Percentiles rank a stretch among this genome's conserved stretches.
These are phyloP conservation scores for Rhodophaea formosa DNA, from an alignment of 2,888 invertebrate genomes.

Conservation along the genomic window DNA sequence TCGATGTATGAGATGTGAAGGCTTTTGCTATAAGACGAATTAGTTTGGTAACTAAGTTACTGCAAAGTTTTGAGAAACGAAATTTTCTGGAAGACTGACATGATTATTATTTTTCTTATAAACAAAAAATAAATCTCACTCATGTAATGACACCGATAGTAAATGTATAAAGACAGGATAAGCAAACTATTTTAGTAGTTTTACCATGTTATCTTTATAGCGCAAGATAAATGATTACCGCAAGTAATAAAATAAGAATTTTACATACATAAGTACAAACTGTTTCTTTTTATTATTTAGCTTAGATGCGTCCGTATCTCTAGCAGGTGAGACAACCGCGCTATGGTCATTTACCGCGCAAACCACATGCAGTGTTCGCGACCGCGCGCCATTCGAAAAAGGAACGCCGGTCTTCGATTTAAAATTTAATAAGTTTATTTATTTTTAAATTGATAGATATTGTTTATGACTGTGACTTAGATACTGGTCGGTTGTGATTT, in stretches of 20 bases:
- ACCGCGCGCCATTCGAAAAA: slow-evolving; percentile 45
- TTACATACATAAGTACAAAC: not conserved
- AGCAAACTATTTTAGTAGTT: not conserved
- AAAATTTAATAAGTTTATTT: not conserved
- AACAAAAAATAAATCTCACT: too few relatives aligned
- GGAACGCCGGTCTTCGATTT: slow-evolving; percentile 38
- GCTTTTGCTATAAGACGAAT: too few relatives aligned
- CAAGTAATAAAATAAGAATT: not conserved
- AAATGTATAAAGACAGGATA: not conserved
- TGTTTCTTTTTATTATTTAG: not conserved
- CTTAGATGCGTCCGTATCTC: slow-evolving; percentile 15
- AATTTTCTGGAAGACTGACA: not conserved
- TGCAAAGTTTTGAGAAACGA: too few relatives aligned
- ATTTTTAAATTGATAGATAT: not conserved
- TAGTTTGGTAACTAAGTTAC: too few relatives aligned
- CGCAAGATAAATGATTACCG: not conserved
- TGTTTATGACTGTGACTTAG: not conserved
- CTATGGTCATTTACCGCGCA: slow-evolving; percentile 65
- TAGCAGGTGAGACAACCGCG: slow-evolving; percentile 46
- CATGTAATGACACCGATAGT: not conserved
- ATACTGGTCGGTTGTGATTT: slow-evolving; percentile 5
- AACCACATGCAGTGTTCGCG: slow-evolving; percentile 58
- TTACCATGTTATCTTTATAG: not conserved
- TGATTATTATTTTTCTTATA: too few relatives aligned
- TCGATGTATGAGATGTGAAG: not conserved